Base-by-base conservation (phyloP, 37 sponge, comb jelly and placozoan species). In the Geodia barretti region DNA sequence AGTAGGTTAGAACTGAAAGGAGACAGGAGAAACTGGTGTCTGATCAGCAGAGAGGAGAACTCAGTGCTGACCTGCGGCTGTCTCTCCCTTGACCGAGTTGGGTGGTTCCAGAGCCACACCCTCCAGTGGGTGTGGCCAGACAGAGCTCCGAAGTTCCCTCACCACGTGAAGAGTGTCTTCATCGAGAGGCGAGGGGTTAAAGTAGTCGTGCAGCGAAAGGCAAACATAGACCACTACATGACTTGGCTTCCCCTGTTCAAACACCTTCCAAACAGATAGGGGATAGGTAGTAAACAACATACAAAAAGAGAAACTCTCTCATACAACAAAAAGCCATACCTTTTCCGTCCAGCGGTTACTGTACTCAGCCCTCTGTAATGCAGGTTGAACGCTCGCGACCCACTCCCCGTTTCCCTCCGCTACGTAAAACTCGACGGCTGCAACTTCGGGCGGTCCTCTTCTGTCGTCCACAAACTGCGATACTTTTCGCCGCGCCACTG, bases 41-140 rank as follows among this genome's bases (percentile, higher is more conserved):
- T 9, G 60, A 60, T 5, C 41, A 7, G 41, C 2, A 3, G 26
- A 41, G 1, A 74, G 41, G 4, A 74, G n/a, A 24, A 74, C 17
- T 14, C 64, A 3, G 11, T 26, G 24, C 77, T 77, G 31, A 85
- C 89, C 69, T 70, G 89, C 84, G 74, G 89, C 89, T 66, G 89
- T 1, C 79, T 89, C 89, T 78, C 84, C 89, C 30, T 29, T 74
- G 60, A 89, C 47, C 42, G 72, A 79, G 60, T 89, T 89, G 60
- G 84, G 79, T 7, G 89, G 61, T 39, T 78, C 85, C 67, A 89
- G 74, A 17, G 74, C 74, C 14, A 25, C 40, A 38, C 29, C 29
- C 8, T 72, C 67, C 23, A 71, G 77, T 20, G 77, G 41, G 21
- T 83, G 79, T 35, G 64, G 24, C 88, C 88, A 88, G 29, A 72